Evolutionary conservation across 2,113 vertebrate genomes (phyloP).

Genomic region (Ammospiza caudacuta): DNA sequence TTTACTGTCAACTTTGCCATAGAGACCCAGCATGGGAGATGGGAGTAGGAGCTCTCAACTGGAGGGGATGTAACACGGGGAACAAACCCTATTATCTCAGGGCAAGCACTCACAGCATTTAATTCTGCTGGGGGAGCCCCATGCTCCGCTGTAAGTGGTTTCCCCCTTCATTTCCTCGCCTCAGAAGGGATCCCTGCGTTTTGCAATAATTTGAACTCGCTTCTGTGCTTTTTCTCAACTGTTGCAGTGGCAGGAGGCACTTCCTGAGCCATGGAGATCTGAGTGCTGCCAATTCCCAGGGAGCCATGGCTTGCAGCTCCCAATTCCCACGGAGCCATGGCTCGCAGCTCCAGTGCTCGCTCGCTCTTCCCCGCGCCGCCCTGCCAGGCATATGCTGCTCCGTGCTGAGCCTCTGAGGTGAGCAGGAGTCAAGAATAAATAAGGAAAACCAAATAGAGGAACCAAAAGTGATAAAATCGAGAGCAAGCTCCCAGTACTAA

Average conservation of each 20-base stretch:
- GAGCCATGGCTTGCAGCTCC: not conserved
- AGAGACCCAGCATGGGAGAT: not conserved
- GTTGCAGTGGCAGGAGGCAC: not conserved
- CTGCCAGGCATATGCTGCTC: not conserved
- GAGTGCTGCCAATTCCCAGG: not conserved
- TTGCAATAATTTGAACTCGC: not conserved
- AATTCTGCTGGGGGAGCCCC: not conserved
- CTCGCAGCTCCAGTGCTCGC: not conserved
- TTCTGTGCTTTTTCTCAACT: not conserved
- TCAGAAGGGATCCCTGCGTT: not conserved
- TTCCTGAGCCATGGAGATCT: not conserved
- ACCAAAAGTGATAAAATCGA: not conserved
- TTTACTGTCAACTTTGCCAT: not conserved
- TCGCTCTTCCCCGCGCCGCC: not conserved
- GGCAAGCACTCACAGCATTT: not conserved
- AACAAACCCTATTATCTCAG: not conserved
- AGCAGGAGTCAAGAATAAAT: not conserved
- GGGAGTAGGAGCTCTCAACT: not conserved
- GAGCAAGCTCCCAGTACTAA: too few species aligned
- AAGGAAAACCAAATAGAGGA: not conserved
- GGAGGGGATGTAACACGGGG: accelerated
- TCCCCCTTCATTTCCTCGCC: not conserved
- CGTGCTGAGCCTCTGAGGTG: not conserved
- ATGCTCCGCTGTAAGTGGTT: not conserved
- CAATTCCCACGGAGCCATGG: not conserved